These are phyloP conservation scores for Morphnarchus princeps DNA, from an alignment of 2,113 vertebrate species.

Conservation along the genomic window DNA sequence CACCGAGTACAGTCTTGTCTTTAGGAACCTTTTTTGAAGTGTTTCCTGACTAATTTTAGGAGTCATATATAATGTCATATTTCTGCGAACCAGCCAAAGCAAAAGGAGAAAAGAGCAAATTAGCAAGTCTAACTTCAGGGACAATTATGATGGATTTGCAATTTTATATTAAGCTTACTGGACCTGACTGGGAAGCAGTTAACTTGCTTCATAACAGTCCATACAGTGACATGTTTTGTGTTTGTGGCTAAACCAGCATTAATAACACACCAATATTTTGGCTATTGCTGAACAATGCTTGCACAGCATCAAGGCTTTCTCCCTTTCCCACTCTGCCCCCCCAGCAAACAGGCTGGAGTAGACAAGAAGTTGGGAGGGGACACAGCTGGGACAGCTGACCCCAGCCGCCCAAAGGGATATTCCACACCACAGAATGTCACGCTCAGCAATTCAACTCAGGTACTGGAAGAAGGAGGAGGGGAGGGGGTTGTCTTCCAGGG, in stretches of 20 bases:
- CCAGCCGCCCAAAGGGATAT: neutral
- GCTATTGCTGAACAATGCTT: neutral
- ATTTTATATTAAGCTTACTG: neutral
- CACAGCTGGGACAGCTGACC: neutral
- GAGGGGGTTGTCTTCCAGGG: neutral
- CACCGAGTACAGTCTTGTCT: neutral
- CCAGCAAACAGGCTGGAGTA: neutral
- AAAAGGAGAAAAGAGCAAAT: neutral
- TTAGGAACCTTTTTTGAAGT: neutral
- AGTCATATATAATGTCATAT: neutral
- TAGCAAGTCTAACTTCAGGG: neutral
- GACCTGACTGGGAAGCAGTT: neutral
- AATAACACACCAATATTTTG: neutral
- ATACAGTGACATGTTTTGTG: neutral
- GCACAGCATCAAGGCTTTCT: neutral
- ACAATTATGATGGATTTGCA: neutral
- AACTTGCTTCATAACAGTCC: neutral
- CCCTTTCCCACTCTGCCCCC: neutral
- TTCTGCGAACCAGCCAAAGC: neutral
- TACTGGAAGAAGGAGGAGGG: neutral
- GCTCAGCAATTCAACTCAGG: neutral
- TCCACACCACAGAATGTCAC: neutral
- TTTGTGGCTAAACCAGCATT: neutral
- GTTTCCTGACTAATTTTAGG: neutral
- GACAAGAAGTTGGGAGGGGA: neutral